A percentile compares a stretch with the other conserved stretches of the same genome.
phyloP scores from a whole-genome alignment of 2,888 invertebrate species.

The Napeogenes inachia region DNA sequence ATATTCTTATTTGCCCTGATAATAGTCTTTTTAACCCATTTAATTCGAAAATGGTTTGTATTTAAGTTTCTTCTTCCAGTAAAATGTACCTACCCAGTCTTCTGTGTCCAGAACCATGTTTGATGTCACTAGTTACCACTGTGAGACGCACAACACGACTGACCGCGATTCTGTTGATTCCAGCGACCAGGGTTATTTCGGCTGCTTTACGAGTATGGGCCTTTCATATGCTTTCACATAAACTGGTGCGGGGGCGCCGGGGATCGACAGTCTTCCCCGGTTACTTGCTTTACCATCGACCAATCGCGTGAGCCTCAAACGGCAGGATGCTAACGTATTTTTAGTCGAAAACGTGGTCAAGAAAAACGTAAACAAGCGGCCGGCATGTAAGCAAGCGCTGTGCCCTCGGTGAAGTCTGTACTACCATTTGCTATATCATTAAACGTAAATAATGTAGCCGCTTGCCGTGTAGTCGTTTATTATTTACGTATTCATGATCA shows the following conservation, averaged over 20 bases:
- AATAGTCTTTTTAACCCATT: too few species aligned
- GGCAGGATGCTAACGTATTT: conserved; percentile 75
- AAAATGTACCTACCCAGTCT: conserved; percentile 68
- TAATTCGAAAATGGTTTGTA: too few species aligned
- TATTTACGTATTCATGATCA: conserved; percentile 31
- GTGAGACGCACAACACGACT: conserved; percentile 78
- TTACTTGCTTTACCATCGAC: conserved; percentile 63
- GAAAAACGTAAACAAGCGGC: conserved; percentile 73
- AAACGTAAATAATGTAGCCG: conserved; percentile 34
- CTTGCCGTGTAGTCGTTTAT: conserved; percentile 38
- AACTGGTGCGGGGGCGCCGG: conserved; percentile 46
- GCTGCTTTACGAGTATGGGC: conserved; percentile 55
- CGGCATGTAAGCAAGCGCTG: conserved; percentile 43
- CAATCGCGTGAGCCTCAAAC: conserved; percentile 72
- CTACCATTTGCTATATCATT: conserved; percentile 44
- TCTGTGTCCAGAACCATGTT: conserved; percentile 75
- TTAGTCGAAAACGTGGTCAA: conserved; percentile 72
- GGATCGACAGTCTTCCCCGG: conserved; percentile 55
- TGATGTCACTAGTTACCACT: conserved; percentile 75
- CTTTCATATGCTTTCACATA: conserved; percentile 67
- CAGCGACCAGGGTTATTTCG: conserved; percentile 76
- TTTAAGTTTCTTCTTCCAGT: conserved; percentile 13
- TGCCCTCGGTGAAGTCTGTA: conserved; percentile 31
- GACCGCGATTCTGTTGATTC: conserved; percentile 61
- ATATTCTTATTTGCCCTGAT: not conserved